Percentiles rank a stretch among this genome's conserved stretches.
Evolutionary conservation across 2,797 vertebrate species (phyloP).

Genomic region (Petrocephalus schoutedeni): DNA sequence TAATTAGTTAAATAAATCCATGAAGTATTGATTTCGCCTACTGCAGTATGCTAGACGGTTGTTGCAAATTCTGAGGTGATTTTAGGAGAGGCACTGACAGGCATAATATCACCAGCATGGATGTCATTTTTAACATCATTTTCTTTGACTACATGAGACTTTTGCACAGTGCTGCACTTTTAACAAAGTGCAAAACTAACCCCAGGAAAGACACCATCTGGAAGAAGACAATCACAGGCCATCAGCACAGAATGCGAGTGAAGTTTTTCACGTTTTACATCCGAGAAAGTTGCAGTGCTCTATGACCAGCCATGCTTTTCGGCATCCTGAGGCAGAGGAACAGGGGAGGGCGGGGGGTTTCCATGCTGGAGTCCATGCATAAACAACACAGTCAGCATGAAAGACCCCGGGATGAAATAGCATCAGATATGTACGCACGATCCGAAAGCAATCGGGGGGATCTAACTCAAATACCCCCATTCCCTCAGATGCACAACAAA

Average conservation of each 20-base stretch:
- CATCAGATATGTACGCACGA: constrained; percentile 41
- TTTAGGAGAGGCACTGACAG: not conserved
- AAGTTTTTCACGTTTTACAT: not conserved
- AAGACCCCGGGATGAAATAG: constrained; percentile 51
- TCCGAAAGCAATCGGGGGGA: constrained; percentile 58
- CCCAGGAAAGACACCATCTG: not conserved
- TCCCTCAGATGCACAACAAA: constrained; percentile 60
- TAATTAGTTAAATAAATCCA: not conserved
- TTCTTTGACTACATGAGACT: not conserved
- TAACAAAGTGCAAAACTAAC: not conserved
- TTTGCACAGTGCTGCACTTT: not conserved
- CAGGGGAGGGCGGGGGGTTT: constrained; percentile 25
- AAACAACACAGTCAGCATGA: constrained; percentile 48
- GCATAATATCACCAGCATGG: not conserved
- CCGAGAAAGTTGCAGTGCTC: constrained; percentile 1
- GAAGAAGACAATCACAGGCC: not conserved
- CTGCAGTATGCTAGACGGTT: not conserved
- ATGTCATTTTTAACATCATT: not conserved
- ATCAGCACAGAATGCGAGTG: not conserved
- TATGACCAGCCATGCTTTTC: constrained; percentile 30
- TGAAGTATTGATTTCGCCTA: not conserved
- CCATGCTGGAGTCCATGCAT: constrained; percentile 32
- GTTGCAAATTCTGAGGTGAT: not conserved
- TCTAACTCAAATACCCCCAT: constrained; percentile 72
- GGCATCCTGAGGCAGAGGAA: constrained; percentile 29